These are phyloP conservation scores for Polypedilum vanderplanki DNA, from an alignment of 1,140 invertebrate species.

Conservation along the genomic window DNA sequence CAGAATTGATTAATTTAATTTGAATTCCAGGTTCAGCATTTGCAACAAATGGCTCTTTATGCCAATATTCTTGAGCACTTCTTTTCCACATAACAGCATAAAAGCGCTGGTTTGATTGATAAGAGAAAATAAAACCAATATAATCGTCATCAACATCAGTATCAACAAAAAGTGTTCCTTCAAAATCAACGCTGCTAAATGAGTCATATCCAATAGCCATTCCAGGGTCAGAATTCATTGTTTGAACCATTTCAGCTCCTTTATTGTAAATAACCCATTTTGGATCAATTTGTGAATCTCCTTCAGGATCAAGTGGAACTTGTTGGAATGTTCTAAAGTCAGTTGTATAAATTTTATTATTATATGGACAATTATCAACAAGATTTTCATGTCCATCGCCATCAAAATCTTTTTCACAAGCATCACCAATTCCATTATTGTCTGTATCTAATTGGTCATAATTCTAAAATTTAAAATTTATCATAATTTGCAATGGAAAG, in stretches of 20 bases:
- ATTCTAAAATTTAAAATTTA: neutral
- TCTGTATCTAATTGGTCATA: neutral
- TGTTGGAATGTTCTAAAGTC: conserved; percentile 92
- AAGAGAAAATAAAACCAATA: conserved; percentile 91
- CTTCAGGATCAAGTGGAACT: conserved; percentile 84
- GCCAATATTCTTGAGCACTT: conserved; percentile 88
- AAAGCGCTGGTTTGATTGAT: conserved; percentile 88
- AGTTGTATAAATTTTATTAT: conserved; percentile 58
- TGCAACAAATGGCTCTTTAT: conserved; percentile 80
- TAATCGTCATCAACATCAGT: conserved; percentile 94
- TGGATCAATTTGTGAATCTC: conserved; percentile 88
- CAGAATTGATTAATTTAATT: conserved; percentile 83
- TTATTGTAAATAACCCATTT: conserved; percentile 90
- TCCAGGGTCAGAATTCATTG: conserved; percentile 92
- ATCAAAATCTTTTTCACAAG: conserved; percentile 58
- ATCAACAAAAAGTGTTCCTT: conserved; percentile 92
- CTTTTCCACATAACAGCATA: conserved; percentile 98
- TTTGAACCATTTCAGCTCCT: conserved; percentile 93
- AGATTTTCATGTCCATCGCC: conserved; percentile 59
- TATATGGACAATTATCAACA: neutral
- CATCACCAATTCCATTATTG: conserved; percentile 8
- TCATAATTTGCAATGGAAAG: no score
- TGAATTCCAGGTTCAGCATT: conserved; percentile 90
- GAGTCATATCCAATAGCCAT: conserved; percentile 86
- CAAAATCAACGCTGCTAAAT: conserved; percentile 91